Conservation (phyloP, 2,113 vertebrate species). For the Urocolius indicus region DNA sequence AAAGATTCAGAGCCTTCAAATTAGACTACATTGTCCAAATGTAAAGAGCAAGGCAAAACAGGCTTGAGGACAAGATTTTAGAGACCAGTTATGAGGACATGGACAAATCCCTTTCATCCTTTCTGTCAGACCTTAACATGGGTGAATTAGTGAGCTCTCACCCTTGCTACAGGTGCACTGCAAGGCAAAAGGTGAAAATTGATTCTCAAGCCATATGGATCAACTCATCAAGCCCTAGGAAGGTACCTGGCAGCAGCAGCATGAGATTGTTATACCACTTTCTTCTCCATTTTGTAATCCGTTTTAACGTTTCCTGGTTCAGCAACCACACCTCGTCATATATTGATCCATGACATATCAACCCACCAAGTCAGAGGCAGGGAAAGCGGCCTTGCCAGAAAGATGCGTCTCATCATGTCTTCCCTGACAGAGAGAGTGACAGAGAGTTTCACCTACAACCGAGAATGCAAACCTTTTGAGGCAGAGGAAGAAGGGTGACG, state of each 20-base stretch:
- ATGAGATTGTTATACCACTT: background rate
- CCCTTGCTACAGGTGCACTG: rapidly evolving
- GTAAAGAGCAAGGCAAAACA: background rate
- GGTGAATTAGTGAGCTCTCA: background rate
- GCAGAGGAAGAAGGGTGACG: background rate
- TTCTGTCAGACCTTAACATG: background rate
- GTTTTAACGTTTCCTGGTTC: background rate
- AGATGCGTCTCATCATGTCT: rapidly evolving
- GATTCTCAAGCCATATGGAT: background rate
- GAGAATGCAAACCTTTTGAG: background rate
- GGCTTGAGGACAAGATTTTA: background rate
- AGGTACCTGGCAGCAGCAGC: background rate
- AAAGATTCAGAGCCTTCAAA: background rate
- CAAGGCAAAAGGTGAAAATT: background rate
- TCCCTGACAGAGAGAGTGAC: rapidly evolving
- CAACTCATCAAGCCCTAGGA: background rate
- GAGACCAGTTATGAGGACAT: background rate
- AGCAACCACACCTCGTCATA: background rate
- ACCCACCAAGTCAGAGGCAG: background rate
- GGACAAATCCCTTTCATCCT: background rate
- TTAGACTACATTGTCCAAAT: background rate
- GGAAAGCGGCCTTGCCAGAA: background rate
- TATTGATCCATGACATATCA: background rate
- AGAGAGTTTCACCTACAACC: rapidly evolving
- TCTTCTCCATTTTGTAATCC: background rate